A percentile compares a stretch with the other conserved stretches of the same genome.
These are phyloP conservation scores for Corythoichthys intestinalis DNA, from an alignment of 2,113 vertebrate genomes.

Conservation along the genomic window DNA sequence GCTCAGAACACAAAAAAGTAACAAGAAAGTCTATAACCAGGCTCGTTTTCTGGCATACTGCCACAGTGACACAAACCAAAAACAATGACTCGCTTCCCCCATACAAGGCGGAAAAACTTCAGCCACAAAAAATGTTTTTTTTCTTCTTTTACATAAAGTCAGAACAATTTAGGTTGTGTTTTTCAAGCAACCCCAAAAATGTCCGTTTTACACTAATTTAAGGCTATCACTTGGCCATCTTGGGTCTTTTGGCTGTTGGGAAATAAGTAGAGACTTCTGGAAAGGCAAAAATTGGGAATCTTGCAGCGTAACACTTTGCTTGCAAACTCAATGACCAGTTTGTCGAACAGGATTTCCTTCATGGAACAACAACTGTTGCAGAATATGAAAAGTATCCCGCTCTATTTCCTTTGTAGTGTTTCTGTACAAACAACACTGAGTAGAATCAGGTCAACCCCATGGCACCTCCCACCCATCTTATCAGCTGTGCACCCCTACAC, in stretches of 20 bases:
- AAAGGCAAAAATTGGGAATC: neutral
- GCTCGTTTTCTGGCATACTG: neutral
- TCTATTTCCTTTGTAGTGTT: slow-evolving; percentile 9
- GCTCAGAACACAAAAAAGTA: neutral
- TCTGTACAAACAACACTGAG: neutral
- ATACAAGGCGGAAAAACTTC: neutral
- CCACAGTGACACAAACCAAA: neutral
- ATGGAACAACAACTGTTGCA: neutral
- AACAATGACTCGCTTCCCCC: neutral
- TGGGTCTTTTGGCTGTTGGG: neutral
- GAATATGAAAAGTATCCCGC: neutral
- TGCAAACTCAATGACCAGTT: neutral
- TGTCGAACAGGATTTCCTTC: slow-evolving; percentile 2
- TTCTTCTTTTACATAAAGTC: neutral
- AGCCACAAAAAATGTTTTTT: neutral
- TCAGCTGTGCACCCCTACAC: slow-evolving; percentile 21
- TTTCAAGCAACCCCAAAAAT: slow-evolving; percentile 1
- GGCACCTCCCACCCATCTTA: neutral
- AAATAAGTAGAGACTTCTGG: neutral
- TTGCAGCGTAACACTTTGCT: neutral
- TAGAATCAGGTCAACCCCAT: slow-evolving; percentile 26
- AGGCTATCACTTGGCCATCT: neutral
- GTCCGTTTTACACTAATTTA: neutral
- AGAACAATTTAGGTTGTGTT: neutral
- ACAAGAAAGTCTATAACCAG: neutral